Percentiles rank a stretch among this genome's conserved stretches.
These are phyloP conservation scores for Galerucella nymphaeae DNA, from an alignment of 2,888 invertebrate genomes.

Conservation along the genomic window DNA sequence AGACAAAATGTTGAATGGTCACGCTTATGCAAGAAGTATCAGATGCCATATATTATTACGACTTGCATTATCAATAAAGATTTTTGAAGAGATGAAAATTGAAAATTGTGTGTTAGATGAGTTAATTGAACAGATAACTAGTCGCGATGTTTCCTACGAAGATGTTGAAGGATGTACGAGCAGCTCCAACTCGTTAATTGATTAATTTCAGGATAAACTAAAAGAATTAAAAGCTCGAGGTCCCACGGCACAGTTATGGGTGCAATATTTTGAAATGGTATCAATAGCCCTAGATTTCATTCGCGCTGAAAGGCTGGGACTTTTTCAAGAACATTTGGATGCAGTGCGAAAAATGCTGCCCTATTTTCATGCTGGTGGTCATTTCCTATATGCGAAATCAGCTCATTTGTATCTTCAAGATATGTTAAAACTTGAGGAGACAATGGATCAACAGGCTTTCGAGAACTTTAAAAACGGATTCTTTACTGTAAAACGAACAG, in stretches of 20 bases:
- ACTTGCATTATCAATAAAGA: slow-evolving; percentile 35
- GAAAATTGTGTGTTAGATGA: slow-evolving; percentile 21
- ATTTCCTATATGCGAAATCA: no score
- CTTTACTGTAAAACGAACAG: slow-evolving; percentile 45
- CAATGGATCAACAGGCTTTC: slow-evolving; percentile 14
- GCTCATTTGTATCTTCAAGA: slow-evolving; percentile 12
- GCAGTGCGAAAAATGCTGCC: slow-evolving; percentile 13
- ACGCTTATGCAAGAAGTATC: slow-evolving; percentile 57
- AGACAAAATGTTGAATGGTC: slow-evolving; percentile 27
- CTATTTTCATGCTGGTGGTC: no score
- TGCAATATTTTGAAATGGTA: slow-evolving; percentile 17
- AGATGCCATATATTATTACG: slow-evolving; percentile 45
- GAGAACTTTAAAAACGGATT: slow-evolving; percentile 33
- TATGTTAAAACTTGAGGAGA: slow-evolving; percentile 9
- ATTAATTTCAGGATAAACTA: slow-evolving; percentile 41
- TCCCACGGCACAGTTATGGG: slow-evolving; percentile 31
- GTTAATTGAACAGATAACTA: slow-evolving; percentile 30
- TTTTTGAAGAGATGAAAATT: slow-evolving; percentile 23
- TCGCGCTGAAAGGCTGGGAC: slow-evolving; percentile 30
- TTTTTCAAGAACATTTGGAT: background rate
- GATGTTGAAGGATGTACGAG: slow-evolving; percentile 47
- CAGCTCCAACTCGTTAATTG: slow-evolving; percentile 30
- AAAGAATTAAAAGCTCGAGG: slow-evolving; percentile 50
- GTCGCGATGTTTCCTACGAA: slow-evolving; percentile 42
- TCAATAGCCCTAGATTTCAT: slow-evolving; percentile 41